Evolutionary conservation across 2,113 vertebrate genomes (phyloP).

Genomic region (Dicrurus megarhynchus): DNA sequence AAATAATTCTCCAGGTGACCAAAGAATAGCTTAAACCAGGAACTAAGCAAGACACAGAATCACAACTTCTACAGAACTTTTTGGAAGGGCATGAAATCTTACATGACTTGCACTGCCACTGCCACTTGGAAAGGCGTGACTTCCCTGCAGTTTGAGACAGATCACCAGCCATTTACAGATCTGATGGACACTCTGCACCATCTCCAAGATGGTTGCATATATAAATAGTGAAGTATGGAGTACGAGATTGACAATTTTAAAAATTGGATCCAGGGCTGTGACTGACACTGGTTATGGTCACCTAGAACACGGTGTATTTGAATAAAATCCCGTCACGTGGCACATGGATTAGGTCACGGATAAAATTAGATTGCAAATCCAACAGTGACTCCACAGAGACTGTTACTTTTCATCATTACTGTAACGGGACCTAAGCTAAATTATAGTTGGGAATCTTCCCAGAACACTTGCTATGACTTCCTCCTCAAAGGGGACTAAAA

Average conservation of each 20-base stretch:
- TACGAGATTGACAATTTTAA: fast-evolving
- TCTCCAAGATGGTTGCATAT: not conserved
- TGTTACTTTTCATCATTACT: not conserved
- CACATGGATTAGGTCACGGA: not conserved
- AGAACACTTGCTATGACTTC: not conserved
- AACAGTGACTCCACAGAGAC: not conserved
- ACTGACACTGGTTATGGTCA: not conserved
- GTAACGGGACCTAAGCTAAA: not conserved
- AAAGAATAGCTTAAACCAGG: not conserved
- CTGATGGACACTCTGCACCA: not conserved
- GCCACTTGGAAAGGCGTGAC: not conserved
- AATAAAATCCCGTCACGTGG: not conserved
- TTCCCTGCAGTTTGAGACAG: not conserved
- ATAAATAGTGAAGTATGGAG: not conserved
- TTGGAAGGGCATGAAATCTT: not conserved
- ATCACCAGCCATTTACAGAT: not conserved
- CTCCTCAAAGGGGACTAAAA: not conserved
- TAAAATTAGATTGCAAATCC: not conserved
- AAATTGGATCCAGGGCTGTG: not conserved
- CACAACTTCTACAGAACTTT: not conserved
- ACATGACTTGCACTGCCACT: not conserved
- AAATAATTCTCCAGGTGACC: not conserved
- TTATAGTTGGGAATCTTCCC: not conserved
- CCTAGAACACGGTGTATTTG: not conserved
- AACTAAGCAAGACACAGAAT: not conserved